A percentile compares a stretch with the other conserved stretches of the same genome.
These are phyloP conservation scores for Calidris pugnax DNA, from an alignment of 2,113 vertebrate genomes.

Conservation along the genomic window DNA sequence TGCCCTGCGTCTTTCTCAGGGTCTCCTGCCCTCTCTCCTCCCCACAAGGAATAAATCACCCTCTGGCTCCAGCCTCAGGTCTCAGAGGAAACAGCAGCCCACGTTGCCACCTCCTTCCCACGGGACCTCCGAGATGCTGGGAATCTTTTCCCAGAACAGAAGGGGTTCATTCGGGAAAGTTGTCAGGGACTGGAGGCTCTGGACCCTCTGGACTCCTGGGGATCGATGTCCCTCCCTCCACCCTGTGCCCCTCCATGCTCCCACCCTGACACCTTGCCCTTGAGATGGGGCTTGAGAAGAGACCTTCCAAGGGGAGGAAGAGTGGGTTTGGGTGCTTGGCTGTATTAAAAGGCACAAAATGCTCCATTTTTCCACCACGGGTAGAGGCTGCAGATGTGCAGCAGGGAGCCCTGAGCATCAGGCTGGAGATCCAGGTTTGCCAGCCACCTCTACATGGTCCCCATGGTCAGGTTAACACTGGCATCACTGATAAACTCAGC, in stretches of 20 bases:
- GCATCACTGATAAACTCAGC: neutral
- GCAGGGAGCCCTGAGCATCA: neutral
- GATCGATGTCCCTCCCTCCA: neutral
- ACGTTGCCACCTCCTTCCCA: neutral
- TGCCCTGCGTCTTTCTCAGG: neutral
- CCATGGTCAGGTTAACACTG: neutral
- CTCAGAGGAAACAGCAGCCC: neutral
- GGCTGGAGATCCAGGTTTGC: neutral
- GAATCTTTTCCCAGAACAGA: constrained; percentile 53
- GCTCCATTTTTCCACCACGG: neutral
- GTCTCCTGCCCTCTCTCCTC: constrained; percentile 31
- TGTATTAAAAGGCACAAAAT: neutral
- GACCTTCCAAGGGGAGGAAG: too few species aligned
- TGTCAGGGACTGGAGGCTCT: neutral
- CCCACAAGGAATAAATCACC: constrained; percentile 31
- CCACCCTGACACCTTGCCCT: neutral
- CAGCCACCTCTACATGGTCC: neutral
- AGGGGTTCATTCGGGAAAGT: constrained; percentile 18
- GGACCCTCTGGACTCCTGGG: neutral
- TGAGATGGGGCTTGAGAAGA: neutral
- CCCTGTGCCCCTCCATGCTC: neutral
- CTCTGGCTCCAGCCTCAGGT: neutral
- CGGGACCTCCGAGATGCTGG: neutral
- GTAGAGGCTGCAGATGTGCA: neutral
- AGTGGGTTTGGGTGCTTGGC: neutral